These are phyloP conservation scores for Mastomys coucha DNA, from an alignment of 2,113 vertebrate genomes.

Conservation along the genomic window DNA sequence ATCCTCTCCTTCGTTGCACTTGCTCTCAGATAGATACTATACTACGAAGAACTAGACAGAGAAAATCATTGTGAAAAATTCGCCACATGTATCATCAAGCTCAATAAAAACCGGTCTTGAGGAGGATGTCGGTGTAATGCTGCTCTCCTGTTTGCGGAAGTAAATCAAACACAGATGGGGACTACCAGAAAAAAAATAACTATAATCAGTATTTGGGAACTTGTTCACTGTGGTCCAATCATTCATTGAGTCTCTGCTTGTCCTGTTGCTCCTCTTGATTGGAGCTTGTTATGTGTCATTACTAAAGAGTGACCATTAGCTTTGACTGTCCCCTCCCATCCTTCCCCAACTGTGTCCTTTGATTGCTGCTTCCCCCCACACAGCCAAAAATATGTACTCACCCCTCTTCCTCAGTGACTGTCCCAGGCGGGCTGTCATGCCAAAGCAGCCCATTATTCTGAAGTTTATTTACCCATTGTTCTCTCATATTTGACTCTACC, in stretches of 20 bases:
- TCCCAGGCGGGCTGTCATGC: neutral
- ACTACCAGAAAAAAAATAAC: conserved; percentile 3
- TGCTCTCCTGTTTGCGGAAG: conserved; percentile 19
- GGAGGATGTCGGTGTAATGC: conserved; percentile 20
- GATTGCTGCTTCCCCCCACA: neutral
- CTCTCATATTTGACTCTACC: neutral
- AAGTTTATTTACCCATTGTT: neutral
- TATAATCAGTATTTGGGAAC: conserved; percentile 26
- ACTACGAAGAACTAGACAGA: conserved; percentile 30
- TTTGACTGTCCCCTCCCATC: neutral
- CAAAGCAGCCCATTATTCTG: neutral
- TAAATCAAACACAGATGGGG: conserved; percentile 55
- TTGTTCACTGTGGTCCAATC: neutral
- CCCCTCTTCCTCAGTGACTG: neutral
- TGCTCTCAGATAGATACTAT: neutral
- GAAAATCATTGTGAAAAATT: conserved; percentile 61
- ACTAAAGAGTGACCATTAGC: neutral
- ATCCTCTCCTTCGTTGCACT: conserved; percentile 26
- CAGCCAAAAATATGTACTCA: neutral
- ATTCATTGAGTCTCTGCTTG: neutral
- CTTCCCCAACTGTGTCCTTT: neutral
- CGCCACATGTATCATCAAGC: conserved; percentile 4
- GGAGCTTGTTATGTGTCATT: neutral
- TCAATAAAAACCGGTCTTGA: conserved; percentile 14
- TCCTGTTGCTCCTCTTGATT: neutral